Percentiles rank a stretch among this genome's conserved stretches.
Evolutionary conservation across 2,888 invertebrate genomes (phyloP).

Genomic region (Cantharis lateralis): DNA sequence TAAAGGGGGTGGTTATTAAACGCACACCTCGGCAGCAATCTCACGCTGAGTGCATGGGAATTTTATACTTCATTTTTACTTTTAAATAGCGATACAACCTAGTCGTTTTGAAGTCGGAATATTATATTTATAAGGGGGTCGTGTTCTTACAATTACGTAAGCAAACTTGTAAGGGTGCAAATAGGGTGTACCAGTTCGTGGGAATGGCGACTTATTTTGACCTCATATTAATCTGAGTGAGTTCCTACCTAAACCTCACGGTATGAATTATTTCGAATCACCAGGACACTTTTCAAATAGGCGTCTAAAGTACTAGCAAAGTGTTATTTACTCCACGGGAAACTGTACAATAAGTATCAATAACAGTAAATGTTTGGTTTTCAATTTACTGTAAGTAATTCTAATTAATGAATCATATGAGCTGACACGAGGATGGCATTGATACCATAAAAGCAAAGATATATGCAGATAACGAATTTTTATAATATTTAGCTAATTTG

Average conservation of each 20-base stretch:
- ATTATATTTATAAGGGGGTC: constrained; percentile 17
- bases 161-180: constrained; percentile 24
- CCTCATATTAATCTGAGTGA: constrained; percentile 24
- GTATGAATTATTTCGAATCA: constrained; percentile 3
- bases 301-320: constrained; percentile 7
- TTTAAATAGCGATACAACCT: constrained; percentile 20
- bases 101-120: constrained; percentile 27
- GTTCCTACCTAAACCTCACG: constrained; percentile 11
- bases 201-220: constrained; percentile 26
- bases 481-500: background rate
- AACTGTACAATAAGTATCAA: constrained; percentile 12
- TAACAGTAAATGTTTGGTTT: constrained; percentile 9
- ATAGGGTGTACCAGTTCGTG: constrained; percentile 25
- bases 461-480: too few species aligned
- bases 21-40: constrained; percentile 34
- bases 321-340: constrained; percentile 13
- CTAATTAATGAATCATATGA: background rate
- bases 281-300: constrained; percentile 3
- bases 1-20: constrained; percentile 37
- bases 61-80: constrained; percentile 23
- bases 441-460: too few species aligned
- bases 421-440: background rate
- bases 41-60: constrained; percentile 37
- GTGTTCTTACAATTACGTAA: constrained; percentile 20
- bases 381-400: constrained; percentile 12